Base-by-base conservation (phyloP, 2,113 vertebrate genomes). In the Gadus macrocephalus region DNA sequence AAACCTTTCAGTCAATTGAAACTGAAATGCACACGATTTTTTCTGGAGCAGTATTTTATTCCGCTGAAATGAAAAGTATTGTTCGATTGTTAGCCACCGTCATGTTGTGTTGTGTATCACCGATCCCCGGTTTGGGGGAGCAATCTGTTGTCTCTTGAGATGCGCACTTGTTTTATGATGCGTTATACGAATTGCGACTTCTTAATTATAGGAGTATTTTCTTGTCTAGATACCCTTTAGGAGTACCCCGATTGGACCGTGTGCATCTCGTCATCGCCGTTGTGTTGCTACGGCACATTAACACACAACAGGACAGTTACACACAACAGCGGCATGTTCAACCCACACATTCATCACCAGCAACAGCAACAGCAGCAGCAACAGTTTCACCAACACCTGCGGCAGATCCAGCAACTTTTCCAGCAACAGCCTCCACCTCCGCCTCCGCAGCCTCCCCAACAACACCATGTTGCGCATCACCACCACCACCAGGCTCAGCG, bases 361-460 rank as follows among this genome's bases (percentile, higher is more conserved):
- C 55, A 58, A 16, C 89, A 91, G 5, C 90, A 91, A 25, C 90
- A 89, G 7, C 90, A 90, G 1, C 82, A 83, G 3, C 82, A 85
- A 35, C 81, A 83, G 82, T 93, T 96, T 69, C 92, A 96, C 62
- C 93, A 95, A 65, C 94, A 94, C 66, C 91, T 94, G 73, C 94
- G 94, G 69, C 96, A 95, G 82, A 91, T 95, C 17, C 93, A 95
- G 12, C 95, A 95, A 77, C 94, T 94, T 81, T 88, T 93, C 74
- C 92, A 94, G 6, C 93, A 94, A 1, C 94, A 90, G 77, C 89
- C 85, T 6, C 88, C 82, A 2, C 90, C 86, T 0, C 81, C 78
- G 0, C 82, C 75, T 0, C 83, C 88, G 0, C 91, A 87, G 83
- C 91, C 89, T 7, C 80, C 93, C 0, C 81, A 94, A 17, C 67